Base-by-base conservation (phyloP, 2,888 invertebrate genomes). In the Ferdinandea cuprea region DNA sequence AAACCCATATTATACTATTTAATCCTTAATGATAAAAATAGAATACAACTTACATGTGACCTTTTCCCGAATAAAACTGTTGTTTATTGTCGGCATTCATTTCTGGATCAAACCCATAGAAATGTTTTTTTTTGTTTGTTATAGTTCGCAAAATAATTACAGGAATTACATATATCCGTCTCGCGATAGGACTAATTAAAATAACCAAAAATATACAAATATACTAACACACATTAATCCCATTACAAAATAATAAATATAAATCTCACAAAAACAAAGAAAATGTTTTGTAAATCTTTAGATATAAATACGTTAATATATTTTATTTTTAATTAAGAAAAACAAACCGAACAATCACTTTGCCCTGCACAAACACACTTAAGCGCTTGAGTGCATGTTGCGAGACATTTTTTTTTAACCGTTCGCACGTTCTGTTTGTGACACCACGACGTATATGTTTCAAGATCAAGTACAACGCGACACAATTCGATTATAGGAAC, bases 381-480 rank as follows among this genome's bases (percentile, higher is more conserved):
- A 30, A 19, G 56, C 50, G 72, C 56, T 32, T 42, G 25, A 72
- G 19, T 54, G 25, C 32, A 68, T 46, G 35, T 73, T 61, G 63
- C 56, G 50, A 65, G 48, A 71, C 44, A 30, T 48, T 30, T 48
- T 17, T 58, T 46, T 44, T 46, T 54, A 48, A 6, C 35, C 46
- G 58, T 32, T 40, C 9, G 54, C 54, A 61, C 59, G 56, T 48
- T 80, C 32, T 56, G 50, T 32, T 76, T 19, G 37, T 30, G n/a
- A 56, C 42, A 69, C 35, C 44, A 48, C 63, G 46, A 63, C 80
- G 69, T 76, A 81, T 76, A 69, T 71, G 59, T 52, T 46, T 71
- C 69, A 81, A 81, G 80, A 76, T 81, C 80, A 81, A 76, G 69
- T 71, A 40, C 77, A 63, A 13, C 40, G 59, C 58, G 40, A 50